Base-by-base conservation (phyloP, 2,113 vertebrate genomes). In the Steatornis caripensis region DNA sequence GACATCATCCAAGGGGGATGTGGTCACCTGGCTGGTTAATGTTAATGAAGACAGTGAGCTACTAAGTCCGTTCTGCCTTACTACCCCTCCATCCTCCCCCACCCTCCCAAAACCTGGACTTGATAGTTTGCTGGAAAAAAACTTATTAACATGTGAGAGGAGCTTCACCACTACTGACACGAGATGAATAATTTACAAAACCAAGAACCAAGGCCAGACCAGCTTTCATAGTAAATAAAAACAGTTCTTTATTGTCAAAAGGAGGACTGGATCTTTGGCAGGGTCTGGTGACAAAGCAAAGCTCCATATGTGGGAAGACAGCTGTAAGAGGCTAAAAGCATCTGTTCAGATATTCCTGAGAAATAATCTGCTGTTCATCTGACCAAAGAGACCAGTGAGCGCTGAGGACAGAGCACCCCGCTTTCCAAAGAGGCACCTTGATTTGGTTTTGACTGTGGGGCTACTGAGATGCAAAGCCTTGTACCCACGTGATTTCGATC, bases 161-260 rank as follows among this genome's bases (percentile, higher is more conserved):
- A 94, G 61, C 51, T 91, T 46, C 13, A 10, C 48, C 78, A 76
- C 77, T 75, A 89, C 84, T 84, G 91, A 79, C 87, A 61, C 0
- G 1, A 89, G 89, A 91, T 43, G 55, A 75, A 60, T 82, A 87
- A 82, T 55, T 91, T 32, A 87, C 60, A 84, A 53, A 95, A 78
- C 10, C 0, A 3, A 91, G 87, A 91, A 83, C 30, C 57, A 78
- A 75, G 36, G 87, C 91, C 91, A 96, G 94, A 79, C 30, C 84
- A 75, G 89, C 53, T 87, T 94, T 95, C 36, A 4, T 5, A 68
- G 95, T 84, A 96, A 97, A 96, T 87, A 96, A 97, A 97, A 95
- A 34, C 93, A 93, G 69, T 27, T 89, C 84, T 94, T 95, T 94
- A 57, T 76, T 92, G 89, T 95, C 81, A 91, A 91, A 93, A 82